Evolutionary conservation across 2,888 invertebrate species (phyloP).

Genomic region (Acrobasis suavella): DNA sequence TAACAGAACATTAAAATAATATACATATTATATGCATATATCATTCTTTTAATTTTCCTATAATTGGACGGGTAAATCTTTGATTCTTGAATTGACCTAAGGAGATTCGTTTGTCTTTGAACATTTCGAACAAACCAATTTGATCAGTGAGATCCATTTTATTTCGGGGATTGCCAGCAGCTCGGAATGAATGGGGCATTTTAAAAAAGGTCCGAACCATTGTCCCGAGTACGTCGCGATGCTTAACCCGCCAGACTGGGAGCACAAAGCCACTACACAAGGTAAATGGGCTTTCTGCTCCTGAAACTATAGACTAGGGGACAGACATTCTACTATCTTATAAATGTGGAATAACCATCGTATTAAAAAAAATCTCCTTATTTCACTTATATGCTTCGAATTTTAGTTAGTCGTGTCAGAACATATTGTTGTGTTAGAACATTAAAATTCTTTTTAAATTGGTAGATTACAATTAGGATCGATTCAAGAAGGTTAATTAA

Average conservation of each 20-base stretch:
- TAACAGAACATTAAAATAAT: too few relatives aligned
- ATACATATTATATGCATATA: too few relatives aligned
- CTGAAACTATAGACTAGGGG: constrained; percentile 50
- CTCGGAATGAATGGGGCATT: constrained; percentile 57
- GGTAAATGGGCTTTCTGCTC: constrained; percentile 71
- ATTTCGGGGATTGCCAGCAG: constrained; percentile 53
- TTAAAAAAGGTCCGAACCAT: constrained; percentile 65
- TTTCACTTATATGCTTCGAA: too few relatives aligned
- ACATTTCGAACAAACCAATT: constrained; percentile 47
- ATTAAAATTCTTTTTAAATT: too few relatives aligned
- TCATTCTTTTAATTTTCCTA: neutral
- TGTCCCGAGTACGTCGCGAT: constrained; percentile 59
- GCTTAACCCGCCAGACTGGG: constrained; percentile 68
- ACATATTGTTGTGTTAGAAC: too few relatives aligned
- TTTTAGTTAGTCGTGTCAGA: too few relatives aligned
- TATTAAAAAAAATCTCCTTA: too few relatives aligned
- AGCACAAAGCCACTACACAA: constrained; percentile 72
- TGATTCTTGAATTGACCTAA: constrained; percentile 20
- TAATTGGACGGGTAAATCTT: neutral
- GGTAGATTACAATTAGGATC: too few relatives aligned
- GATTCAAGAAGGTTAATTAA: too few relatives aligned
- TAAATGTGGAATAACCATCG: too few relatives aligned
- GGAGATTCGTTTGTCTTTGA: constrained; percentile 35
- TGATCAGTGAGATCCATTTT: constrained; percentile 52
- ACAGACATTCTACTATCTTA: constrained; percentile 4